Percentiles rank a stretch among this genome's conserved stretches.
phyloP scores from a whole-genome alignment of 2,797 vertebrate species.

The Rhynchotus rufescens region DNA sequence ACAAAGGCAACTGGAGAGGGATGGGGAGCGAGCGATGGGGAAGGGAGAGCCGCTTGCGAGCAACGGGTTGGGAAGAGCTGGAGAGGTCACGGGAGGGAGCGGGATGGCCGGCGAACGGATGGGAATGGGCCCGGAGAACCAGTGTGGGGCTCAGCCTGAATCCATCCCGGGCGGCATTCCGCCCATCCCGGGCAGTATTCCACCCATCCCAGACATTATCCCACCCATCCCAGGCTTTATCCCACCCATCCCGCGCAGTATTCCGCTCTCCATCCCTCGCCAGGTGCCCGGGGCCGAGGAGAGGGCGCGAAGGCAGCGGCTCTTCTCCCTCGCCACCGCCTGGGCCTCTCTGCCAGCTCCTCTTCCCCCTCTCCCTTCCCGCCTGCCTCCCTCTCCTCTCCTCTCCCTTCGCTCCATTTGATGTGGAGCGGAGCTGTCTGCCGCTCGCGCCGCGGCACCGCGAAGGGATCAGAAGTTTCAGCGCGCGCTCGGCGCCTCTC shows the following conservation, averaged over 20 bases:
- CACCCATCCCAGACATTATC: too few species aligned
- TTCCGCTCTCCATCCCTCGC: too few species aligned
- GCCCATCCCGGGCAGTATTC: too few species aligned
- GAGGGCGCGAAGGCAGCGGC: too few species aligned
- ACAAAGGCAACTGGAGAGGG: conserved; percentile 34
- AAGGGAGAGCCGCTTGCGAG: neutral
- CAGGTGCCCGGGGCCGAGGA: too few species aligned
- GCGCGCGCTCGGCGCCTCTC: conserved; percentile 86
- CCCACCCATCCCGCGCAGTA: too few species aligned
- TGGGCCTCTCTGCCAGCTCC: neutral
- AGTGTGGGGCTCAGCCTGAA: too few species aligned
- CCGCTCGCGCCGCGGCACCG: conserved; percentile 82
- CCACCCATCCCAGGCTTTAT: too few species aligned
- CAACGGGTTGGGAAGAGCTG: neutral
- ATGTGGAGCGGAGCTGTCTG: conserved; percentile 84
- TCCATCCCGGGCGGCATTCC: too few species aligned
- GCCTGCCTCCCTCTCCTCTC: conserved; percentile 50
- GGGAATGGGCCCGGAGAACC: too few species aligned
- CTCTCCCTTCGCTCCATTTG: conserved; percentile 80
- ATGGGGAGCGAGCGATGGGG: neutral
- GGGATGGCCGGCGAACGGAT: rapidly evolving
- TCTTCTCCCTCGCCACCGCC: neutral
- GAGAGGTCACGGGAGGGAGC: neutral
- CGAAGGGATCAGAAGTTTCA: conserved; percentile 92
- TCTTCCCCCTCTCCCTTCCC: conserved; percentile 11